Base-by-base conservation (phyloP, 1,140 invertebrate genomes). In the Orchesella cincta region DNA sequence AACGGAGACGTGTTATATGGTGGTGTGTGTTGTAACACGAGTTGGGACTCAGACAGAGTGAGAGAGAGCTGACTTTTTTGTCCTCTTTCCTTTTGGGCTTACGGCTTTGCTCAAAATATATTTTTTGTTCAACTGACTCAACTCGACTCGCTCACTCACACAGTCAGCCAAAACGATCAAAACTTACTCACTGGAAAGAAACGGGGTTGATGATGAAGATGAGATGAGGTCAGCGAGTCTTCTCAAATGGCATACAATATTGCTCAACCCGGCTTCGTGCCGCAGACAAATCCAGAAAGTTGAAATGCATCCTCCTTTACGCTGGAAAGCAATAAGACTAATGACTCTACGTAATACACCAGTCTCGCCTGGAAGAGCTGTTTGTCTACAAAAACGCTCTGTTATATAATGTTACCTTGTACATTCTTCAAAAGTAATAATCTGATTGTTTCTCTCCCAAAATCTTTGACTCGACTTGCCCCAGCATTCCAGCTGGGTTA, bases 201-300 rank as follows among this genome's bases (percentile, higher is more conserved):
- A 5, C 5, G 5, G 18, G 39, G 39, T 18, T n/a, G 52, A 57
- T n/a, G 52, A 57, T 57, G 3, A 26, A 57, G 52, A 12, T 3
- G 23, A 57, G 52, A 57, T 57, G 52, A 57, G 52, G 52, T 57
- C 52, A 57, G 14, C 23, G 14, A 57, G 52, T 57, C 52, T 26
- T 14, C 23, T 57, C 52, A 57, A 57, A 57, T 57, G 52, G 23
- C 52, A 12, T 57, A n/a, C 3, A 46, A 20, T 46, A 46, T 46
- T 46, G 39, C 39, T 8, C 20, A 12, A 20, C 39, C 39, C 39
- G 8, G 20, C 39, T 46, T 12, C 20, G 39, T 46, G 39, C 20
- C 39, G 39, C 20, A 12, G 39, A 12, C 8, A 46, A 12, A 46
- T 20, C 20, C 39, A 46, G 39, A 46, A 46, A 46, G 20, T 46